Percentiles rank a stretch among this genome's conserved stretches.
Evolutionary conservation across 1,140 invertebrate genomes (phyloP).

Genomic region (Vanessa atalanta): DNA sequence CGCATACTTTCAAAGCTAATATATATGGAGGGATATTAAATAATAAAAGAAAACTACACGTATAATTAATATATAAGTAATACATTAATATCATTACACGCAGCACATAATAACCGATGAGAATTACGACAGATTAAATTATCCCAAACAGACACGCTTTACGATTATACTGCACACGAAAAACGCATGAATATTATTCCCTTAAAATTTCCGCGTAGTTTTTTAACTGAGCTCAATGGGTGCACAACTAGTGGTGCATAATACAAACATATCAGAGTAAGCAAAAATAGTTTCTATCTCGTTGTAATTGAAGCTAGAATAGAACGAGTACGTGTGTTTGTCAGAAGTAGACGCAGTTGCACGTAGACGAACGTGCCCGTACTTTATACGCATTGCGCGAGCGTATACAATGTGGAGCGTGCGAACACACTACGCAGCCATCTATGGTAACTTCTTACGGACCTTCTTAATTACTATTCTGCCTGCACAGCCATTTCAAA

Average conservation of each 20-base stretch:
- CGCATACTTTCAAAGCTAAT: background rate
- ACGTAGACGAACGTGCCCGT: slow-evolving; percentile 14
- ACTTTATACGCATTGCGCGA: slow-evolving; percentile 42
- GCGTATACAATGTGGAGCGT: slow-evolving; percentile 47
- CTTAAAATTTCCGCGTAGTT: slow-evolving; percentile 23
- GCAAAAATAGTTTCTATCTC: slow-evolving; percentile 7
- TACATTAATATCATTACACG: too few relatives aligned
- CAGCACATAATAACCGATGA: too few relatives aligned
- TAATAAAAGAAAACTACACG: background rate
- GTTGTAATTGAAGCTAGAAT: background rate
- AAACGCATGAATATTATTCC: slow-evolving; percentile 31
- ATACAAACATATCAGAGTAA: background rate
- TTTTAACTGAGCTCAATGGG: slow-evolving; percentile 14
- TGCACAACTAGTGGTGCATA: background rate
- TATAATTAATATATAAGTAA: too few relatives aligned
- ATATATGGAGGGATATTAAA: background rate
- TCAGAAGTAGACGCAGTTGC: background rate
- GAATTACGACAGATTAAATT: background rate
- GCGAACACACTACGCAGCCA: slow-evolving; percentile 40
- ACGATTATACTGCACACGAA: slow-evolving; percentile 26
- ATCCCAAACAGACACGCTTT: slow-evolving; percentile 36
- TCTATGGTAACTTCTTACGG: slow-evolving; percentile 36
- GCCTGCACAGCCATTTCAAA: slow-evolving; percentile 26
- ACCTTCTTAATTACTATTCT: slow-evolving; percentile 42
- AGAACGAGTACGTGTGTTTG: background rate